These are phyloP conservation scores for Mus spretus DNA, from an alignment of 2,797 vertebrate genomes.

Conservation along the genomic window DNA sequence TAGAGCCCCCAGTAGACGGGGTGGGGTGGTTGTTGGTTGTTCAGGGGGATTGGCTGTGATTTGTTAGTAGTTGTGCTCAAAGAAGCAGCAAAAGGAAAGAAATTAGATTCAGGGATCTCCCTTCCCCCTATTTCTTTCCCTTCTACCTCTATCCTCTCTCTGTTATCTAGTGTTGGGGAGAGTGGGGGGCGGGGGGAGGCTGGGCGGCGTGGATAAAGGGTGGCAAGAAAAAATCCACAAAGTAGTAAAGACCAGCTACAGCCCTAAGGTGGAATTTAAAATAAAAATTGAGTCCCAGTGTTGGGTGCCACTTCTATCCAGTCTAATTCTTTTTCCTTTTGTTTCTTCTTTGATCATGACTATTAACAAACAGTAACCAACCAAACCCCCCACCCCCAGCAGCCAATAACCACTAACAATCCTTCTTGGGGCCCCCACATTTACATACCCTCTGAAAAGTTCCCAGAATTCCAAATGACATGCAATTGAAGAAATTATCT, in stretches of 20 bases:
- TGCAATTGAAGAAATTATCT: background rate
- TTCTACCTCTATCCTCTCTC: background rate
- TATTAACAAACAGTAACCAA: background rate
- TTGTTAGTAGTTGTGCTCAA: background rate
- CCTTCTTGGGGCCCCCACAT: background rate
- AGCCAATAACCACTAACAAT: background rate
- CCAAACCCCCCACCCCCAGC: background rate
- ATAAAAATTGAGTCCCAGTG: too few relatives aligned
- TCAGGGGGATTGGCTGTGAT: background rate
- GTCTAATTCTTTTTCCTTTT: background rate
- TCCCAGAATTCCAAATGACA: background rate
- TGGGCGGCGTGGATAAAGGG: background rate
- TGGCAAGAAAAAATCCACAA: background rate
- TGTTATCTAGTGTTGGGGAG: background rate
- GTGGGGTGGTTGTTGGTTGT: background rate
- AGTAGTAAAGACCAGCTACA: background rate
- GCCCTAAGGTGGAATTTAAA: background rate
- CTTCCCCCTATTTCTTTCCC: background rate
- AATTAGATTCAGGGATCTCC: background rate
- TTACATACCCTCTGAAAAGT: background rate
- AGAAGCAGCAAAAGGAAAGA: background rate
- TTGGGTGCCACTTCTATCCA: background rate
- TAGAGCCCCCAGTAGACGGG: background rate
- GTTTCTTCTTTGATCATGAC: too few relatives aligned
- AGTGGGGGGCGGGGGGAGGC: rapidly evolving